Evolutionary conservation across 2,113 vertebrate species (phyloP).

Genomic region (Xiphophorus hellerii): DNA sequence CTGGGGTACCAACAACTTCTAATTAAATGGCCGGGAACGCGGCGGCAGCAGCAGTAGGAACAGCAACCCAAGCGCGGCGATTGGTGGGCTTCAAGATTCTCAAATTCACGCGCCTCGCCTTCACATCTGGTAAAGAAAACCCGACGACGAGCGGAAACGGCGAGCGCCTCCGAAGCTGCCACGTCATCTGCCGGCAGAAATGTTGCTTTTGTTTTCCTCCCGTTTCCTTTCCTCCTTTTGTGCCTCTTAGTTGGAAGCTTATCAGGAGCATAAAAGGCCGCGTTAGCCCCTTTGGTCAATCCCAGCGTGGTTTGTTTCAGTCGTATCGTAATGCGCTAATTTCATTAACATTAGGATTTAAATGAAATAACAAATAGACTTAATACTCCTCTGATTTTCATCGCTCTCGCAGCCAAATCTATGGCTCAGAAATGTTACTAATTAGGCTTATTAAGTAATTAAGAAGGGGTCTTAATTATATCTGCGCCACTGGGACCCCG

Average conservation of each 20-base stretch:
- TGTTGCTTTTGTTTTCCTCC: constrained; percentile 21
- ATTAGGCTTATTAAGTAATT: constrained; percentile 83
- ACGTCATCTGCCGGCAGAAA: constrained; percentile 6
- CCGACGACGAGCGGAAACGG: constrained; percentile 15
- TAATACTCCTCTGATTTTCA: constrained; percentile 74
- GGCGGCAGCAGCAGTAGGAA: constrained; percentile 75
- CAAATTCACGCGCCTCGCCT: constrained; percentile 52
- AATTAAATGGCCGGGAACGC: constrained; percentile 98
- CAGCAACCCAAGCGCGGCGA: constrained; percentile 85
- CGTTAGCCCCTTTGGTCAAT: constrained; percentile 70
- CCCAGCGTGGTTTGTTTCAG: constrained; percentile 59
- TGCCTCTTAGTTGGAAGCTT: constrained; percentile 66
- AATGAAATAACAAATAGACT: constrained; percentile 76
- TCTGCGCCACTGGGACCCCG: constrained; percentile 75
- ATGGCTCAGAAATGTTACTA: constrained; percentile 72
- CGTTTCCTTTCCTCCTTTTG: constrained; percentile 17
- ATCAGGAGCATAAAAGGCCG: constrained; percentile 49
- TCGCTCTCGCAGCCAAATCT: constrained; percentile 72
- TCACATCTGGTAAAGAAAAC: constrained; percentile 71
- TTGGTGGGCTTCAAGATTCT: constrained; percentile 80
- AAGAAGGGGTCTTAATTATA: constrained; percentile 82
- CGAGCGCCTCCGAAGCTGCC: constrained; percentile 21
- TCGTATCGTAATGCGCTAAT: constrained; percentile 69
- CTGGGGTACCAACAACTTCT: constrained; percentile 98
- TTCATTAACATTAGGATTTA: constrained; percentile 75